Evolutionary conservation across 2,113 vertebrate genomes (phyloP).

Genomic region (Silurus asotus): DNA sequence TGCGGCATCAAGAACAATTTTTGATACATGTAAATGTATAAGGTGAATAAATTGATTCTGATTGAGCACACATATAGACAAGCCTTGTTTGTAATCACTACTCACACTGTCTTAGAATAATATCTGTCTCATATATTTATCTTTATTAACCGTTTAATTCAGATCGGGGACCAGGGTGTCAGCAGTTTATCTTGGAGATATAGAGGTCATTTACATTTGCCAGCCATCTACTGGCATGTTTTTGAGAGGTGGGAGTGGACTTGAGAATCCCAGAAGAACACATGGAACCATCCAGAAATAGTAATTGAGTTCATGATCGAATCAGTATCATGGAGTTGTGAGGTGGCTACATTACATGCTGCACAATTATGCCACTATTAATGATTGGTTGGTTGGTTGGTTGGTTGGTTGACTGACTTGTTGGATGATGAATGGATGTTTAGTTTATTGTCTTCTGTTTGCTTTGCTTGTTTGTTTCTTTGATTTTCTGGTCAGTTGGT

Average conservation of each 20-base stretch:
- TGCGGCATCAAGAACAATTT: too few relatives aligned
- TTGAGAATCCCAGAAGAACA: not conserved
- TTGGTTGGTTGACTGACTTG: not conserved
- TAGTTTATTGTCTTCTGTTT: not conserved
- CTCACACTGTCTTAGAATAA: not conserved
- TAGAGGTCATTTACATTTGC: not conserved
- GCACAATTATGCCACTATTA: not conserved
- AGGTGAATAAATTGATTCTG: too few relatives aligned
- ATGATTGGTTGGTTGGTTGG: not conserved
- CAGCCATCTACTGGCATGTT: not conserved
- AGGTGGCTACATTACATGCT: not conserved
- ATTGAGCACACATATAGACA: too few relatives aligned
- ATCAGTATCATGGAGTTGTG: not conserved
- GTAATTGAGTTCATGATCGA: not conserved
- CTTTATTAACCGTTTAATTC: not conserved
- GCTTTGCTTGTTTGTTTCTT: not conserved
- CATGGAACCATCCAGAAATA: not conserved
- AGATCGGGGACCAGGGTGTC: not conserved
- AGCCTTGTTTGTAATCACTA: not conserved
- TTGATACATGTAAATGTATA: too few relatives aligned
- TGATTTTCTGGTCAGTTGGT: not conserved
- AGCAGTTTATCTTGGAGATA: not conserved
- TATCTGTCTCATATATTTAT: not conserved
- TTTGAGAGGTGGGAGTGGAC: not conserved
- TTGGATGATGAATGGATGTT: too few relatives aligned